A percentile compares a stretch with the other conserved stretches of the same genome.
phyloP scores from a whole-genome alignment of 2,888 invertebrate genomes.

The Hypselothyrea guttata region DNA sequence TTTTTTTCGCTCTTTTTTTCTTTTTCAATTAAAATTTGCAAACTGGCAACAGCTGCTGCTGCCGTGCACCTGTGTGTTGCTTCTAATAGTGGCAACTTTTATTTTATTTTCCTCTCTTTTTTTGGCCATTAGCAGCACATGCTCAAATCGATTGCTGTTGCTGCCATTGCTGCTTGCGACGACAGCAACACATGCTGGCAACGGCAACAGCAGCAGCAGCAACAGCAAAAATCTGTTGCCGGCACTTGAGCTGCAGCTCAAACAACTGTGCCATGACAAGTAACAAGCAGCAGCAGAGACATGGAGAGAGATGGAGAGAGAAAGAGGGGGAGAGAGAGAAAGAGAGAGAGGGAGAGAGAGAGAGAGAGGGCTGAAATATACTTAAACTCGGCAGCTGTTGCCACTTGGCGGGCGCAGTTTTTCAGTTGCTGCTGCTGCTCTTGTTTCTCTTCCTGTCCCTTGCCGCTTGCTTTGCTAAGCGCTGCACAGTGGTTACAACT shows the following conservation, averaged over 20 bases:
- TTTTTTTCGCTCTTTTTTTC: background rate
- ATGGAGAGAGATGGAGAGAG: background rate
- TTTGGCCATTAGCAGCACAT: conserved; percentile 29
- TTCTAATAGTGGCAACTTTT: conserved; percentile 31
- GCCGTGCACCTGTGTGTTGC: conserved; percentile 52
- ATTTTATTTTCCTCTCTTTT: too few relatives aligned
- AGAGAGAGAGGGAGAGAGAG: background rate
- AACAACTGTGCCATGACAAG: conserved; percentile 73
- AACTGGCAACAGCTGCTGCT: conserved; percentile 79
- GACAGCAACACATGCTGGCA: conserved; percentile 66
- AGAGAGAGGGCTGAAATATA: conserved; percentile 14
- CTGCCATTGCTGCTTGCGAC: conserved; percentile 28
- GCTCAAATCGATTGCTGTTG: conserved; percentile 50
- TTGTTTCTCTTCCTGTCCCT: conserved; percentile 20
- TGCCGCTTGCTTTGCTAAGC: conserved; percentile 10
- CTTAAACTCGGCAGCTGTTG: conserved; percentile 62
- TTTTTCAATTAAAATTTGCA: conserved; percentile 80
- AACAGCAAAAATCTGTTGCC: conserved; percentile 70
- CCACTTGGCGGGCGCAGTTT: conserved; percentile 70
- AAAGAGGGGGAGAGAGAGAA: background rate
- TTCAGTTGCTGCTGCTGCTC: conserved; percentile 40
- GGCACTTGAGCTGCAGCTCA: conserved; percentile 71
- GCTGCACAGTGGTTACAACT: too few relatives aligned
- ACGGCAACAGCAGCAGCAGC: conserved; percentile 28
- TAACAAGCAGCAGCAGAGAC: conserved; percentile 59